A percentile compares a stretch with the other conserved stretches of the same genome.
Evolutionary conservation across 1,140 invertebrate genomes (phyloP).

Genomic region (Philopotamus ludificatus): DNA sequence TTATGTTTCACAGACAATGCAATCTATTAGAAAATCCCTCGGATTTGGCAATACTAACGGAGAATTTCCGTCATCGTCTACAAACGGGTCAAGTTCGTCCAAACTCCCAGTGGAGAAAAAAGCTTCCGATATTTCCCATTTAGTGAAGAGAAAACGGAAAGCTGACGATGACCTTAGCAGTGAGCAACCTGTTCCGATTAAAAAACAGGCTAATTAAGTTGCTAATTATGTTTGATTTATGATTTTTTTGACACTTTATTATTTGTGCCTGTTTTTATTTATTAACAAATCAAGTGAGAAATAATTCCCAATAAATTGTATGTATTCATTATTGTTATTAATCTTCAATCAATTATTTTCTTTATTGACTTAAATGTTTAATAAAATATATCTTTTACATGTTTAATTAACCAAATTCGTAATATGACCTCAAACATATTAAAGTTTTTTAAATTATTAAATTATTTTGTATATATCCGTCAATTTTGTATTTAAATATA

Average conservation of each 20-base stretch:
- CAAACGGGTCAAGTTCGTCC: slow-evolving; percentile 48
- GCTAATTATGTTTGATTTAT: neutral
- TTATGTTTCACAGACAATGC: slow-evolving; percentile 48
- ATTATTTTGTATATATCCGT: neutral
- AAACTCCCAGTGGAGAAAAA: slow-evolving; percentile 49
- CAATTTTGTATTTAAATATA: neutral
- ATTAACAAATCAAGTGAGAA: too few species aligned
- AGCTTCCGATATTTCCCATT: slow-evolving; percentile 69
- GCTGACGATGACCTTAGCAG: slow-evolving; percentile 53
- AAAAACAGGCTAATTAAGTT: slow-evolving; percentile 48
- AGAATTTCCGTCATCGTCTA: slow-evolving; percentile 44
- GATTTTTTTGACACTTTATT: neutral
- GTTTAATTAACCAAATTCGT: too few species aligned
- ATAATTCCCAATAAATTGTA: too few species aligned
- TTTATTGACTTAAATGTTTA: neutral
- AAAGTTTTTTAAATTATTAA: too few species aligned
- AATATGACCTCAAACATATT: too few species aligned
- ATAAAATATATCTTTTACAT: too few species aligned
- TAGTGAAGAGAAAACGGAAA: slow-evolving; percentile 73
- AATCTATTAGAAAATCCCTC: slow-evolving; percentile 48
- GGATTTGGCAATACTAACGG: slow-evolving; percentile 45
- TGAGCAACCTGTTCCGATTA: slow-evolving; percentile 51
- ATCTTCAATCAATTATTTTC: too few species aligned
- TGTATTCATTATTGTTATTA: too few species aligned
- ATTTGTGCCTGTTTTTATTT: neutral